These are phyloP conservation scores for Nomada goodeniana DNA, from an alignment of 2,888 invertebrate genomes.

Conservation along the genomic window DNA sequence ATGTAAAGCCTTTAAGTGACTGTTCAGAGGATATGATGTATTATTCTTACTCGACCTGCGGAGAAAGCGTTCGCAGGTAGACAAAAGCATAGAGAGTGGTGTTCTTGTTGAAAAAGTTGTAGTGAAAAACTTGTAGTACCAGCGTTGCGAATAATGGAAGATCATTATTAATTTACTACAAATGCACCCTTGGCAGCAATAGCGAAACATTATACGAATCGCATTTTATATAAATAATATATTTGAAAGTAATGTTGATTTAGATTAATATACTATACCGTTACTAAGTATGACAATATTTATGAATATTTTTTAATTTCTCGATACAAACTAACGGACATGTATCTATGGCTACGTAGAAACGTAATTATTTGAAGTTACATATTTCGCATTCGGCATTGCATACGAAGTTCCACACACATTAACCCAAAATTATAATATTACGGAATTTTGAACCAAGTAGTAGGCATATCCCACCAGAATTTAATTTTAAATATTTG, in stretches of 20 bases:
- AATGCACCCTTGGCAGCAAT: not conserved
- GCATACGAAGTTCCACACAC: too few species aligned
- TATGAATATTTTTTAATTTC: too few species aligned
- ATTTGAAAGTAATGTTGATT: not conserved
- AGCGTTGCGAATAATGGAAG: not conserved
- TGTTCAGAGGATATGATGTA: conserved; percentile 6
- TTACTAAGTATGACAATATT: too few species aligned
- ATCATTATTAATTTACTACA: not conserved
- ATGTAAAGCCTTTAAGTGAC: conserved; percentile 35
- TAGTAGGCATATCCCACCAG: too few species aligned
- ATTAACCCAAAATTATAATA: too few species aligned
- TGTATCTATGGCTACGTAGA: too few species aligned
- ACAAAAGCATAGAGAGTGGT: not conserved
- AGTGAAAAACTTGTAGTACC: conserved; percentile 8
- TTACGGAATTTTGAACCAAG: too few species aligned
- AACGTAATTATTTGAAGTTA: too few species aligned
- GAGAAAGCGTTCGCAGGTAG: not conserved
- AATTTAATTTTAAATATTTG: too few species aligned
- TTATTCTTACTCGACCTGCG: not conserved
- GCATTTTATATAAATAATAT: too few species aligned
- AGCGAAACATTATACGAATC: not conserved
- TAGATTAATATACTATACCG: not conserved
- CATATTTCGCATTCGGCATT: too few species aligned
- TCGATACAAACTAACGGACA: too few species aligned
- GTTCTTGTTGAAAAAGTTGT: conserved; percentile 1